These are phyloP conservation scores for Butorides virescens DNA, from an alignment of 2,113 vertebrate species.

Conservation along the genomic window DNA sequence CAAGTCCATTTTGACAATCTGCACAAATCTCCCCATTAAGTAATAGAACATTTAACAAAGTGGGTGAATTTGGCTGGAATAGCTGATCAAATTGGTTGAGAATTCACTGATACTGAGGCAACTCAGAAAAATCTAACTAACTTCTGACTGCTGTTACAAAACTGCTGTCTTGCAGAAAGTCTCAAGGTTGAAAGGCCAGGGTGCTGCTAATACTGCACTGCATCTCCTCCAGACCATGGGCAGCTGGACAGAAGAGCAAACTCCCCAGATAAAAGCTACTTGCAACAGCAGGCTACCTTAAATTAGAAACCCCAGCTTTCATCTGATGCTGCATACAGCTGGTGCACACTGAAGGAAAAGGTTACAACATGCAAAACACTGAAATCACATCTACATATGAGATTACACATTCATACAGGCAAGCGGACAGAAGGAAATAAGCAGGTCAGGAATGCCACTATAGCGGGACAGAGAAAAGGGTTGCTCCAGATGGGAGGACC, in stretches of 20 bases:
- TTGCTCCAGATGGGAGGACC: not conserved
- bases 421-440: not conserved
- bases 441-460: not conserved
- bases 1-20: not conserved
- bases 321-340: not conserved
- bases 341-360: not conserved
- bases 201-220: not conserved
- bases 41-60: not conserved
- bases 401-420: not conserved
- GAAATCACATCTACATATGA: not conserved
- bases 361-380: not conserved
- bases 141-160: not conserved
- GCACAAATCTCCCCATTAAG: not conserved
- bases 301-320: not conserved
- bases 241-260: not conserved
- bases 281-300: not conserved
- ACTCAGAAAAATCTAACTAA: not conserved
- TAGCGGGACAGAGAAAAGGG: not conserved
- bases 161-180: not conserved
- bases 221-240: not conserved
- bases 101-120: not conserved
- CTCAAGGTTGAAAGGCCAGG: not conserved
- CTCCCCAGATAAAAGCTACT: not conserved
- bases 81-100: not conserved
- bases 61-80: not conserved